These are phyloP conservation scores for Agrilus mali DNA, from an alignment of 2,888 invertebrate species.

Conservation along the genomic window DNA sequence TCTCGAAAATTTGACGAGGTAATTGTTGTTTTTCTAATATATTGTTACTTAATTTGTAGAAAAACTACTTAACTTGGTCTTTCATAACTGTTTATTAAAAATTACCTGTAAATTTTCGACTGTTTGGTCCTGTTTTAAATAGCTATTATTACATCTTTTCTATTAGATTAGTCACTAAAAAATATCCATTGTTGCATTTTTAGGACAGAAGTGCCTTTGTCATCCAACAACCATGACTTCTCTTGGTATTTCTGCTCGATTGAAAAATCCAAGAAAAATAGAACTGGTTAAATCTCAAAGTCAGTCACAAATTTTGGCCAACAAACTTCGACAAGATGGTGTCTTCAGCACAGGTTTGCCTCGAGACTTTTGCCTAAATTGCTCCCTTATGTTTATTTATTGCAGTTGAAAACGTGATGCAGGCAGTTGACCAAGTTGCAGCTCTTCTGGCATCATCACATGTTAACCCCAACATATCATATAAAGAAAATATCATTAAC, in stretches of 20 bases:
- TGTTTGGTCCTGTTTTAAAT: conserved; percentile 17
- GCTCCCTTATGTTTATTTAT: conserved; percentile 18
- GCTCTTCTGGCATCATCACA: conserved; percentile 63
- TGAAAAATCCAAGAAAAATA: conserved; percentile 31
- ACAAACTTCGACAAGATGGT: conserved; percentile 33
- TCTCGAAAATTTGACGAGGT: conserved; percentile 13
- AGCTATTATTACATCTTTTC: conserved; percentile 16
- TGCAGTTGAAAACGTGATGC: conserved; percentile 70
- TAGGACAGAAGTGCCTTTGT: conserved; percentile 12
- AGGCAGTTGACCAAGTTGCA: conserved; percentile 70
- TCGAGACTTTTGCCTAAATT: not conserved
- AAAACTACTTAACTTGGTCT: not conserved
- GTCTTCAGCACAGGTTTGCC: conserved; percentile 30
- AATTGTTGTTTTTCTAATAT: conserved; percentile 5
- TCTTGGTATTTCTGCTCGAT: conserved; percentile 31
- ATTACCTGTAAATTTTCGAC: conserved; percentile 4
- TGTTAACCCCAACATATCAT: conserved; percentile 48
- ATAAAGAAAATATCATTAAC: conserved; percentile 58
- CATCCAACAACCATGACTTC: conserved; percentile 23
- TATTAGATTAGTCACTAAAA: conserved; percentile 18
- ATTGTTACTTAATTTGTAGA: not conserved
- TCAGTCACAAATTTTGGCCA: conserved; percentile 32
- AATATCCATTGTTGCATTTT: conserved; percentile 15
- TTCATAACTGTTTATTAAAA: not conserved
- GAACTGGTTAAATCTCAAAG: conserved; percentile 32